A percentile compares a stretch with the other conserved stretches of the same genome.
Conservation (phyloP, 2,888 invertebrate genomes). For the Leucoma salicis region DNA sequence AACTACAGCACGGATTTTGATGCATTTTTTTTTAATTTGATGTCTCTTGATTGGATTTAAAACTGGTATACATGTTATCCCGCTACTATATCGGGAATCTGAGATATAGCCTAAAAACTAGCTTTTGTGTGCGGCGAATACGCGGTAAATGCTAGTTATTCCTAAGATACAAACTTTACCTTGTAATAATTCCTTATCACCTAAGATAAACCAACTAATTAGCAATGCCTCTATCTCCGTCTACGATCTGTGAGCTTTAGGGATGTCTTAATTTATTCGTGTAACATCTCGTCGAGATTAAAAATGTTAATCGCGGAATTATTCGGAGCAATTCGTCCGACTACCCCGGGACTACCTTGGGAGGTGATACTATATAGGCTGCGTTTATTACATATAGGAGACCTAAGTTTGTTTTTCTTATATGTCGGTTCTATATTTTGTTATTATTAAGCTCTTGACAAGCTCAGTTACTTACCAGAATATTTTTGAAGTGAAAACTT, state of each 20-base stretch:
- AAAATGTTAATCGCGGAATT: constrained; percentile 80
- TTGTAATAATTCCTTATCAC: constrained; percentile 10
- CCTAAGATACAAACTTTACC: not conserved
- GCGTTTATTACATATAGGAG: constrained; percentile 3
- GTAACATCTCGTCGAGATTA: constrained; percentile 76
- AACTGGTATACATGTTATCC: no score
- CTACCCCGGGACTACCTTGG: constrained; percentile 56
- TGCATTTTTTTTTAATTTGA: no score
- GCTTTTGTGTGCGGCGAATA: no score
- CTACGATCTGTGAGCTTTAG: constrained; percentile 42
- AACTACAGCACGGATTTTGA: no score
- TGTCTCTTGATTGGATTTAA: no score
- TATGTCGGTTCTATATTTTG: not conserved
- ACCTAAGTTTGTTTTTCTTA: constrained; percentile 7
- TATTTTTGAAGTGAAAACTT: no score
- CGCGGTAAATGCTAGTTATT: no score
- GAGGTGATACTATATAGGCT: constrained; percentile 51
- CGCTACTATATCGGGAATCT: no score
- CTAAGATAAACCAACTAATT: constrained; percentile 45
- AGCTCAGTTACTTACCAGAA: no score
- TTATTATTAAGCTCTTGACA: no score
- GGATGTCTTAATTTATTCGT: constrained; percentile 63
- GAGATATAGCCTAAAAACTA: no score
- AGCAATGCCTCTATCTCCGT: constrained; percentile 41
- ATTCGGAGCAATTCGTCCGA: constrained; percentile 75